Evolutionary conservation across 2,888 invertebrate genomes (phyloP), one percentile per base, ranked within the genome.

Genomic region (Netelia fuscicornis): DNA sequence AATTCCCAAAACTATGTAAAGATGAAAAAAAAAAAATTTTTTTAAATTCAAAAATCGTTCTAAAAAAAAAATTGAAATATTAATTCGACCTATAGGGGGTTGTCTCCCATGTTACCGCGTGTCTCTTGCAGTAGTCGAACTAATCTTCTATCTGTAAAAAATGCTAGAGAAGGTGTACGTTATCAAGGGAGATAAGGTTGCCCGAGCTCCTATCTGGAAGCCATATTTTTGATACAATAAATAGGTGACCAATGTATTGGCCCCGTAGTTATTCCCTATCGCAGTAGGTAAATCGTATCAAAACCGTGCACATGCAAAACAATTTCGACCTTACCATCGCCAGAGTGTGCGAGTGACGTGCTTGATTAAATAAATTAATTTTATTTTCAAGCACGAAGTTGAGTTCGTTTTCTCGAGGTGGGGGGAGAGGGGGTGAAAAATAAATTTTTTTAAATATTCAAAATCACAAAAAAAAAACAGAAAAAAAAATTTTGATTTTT

Each of bases 191-290:
- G 93, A 93, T 93, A 93, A 93, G 86, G 93, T 93, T 92, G 91
- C 92, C 91, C 83, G 90, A 92, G 93, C 88, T 90, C 91, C 93
- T 93, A 93, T 93, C 93, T 90, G 91, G 92, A 90, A 92, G 92
- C 91, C 90, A 92, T 91, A 92, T 93, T 92, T 93, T 92, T 90
- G 91, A 93, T 93, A 91, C 90, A 93, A 93, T 92, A 92, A 91
- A 93, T 92, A 92, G 92, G 92, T 92, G 91, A 92, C 92, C 92
- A 92, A 93, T 93, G 91, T 90, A 91, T 90, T 89, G 88, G 86
- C 20, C 84, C 85, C 89, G 88, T 88, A 90, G 91, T 90, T 89
- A 80, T 82, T 83, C 83, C 72, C 85, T 82, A 86, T 84, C 88
- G 90, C 91, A 90, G 91, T 91, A 86, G 85, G 87, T 86, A 87